These are phyloP conservation scores for Drosophila hydei DNA, from an alignment of 1,140 invertebrate species.

Conservation along the genomic window DNA sequence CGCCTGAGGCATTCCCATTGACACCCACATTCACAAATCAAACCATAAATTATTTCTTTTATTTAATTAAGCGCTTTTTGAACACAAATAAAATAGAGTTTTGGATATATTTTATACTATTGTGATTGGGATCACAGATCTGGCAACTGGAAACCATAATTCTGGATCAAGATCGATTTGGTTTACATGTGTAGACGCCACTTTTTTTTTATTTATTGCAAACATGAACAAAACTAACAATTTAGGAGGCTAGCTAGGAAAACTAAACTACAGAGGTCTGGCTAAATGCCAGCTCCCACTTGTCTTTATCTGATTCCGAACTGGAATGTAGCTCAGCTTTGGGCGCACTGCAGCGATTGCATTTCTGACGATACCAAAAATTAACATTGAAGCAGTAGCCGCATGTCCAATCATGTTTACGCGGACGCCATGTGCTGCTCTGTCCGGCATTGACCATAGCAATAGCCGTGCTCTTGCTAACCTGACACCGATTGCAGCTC, in stretches of 20 bases:
- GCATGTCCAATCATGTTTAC: conserved; percentile 55
- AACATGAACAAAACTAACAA: conserved; percentile 3
- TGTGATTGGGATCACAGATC: background rate
- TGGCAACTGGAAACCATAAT: background rate
- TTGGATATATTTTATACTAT: background rate
- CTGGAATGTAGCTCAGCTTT: conserved; percentile 21
- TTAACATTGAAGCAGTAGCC: conserved; percentile 56
- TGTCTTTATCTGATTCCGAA: conserved; percentile 41
- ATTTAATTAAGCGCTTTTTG: too few relatives aligned
- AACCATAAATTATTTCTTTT: too few relatives aligned
- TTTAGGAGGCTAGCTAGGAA: conserved; percentile 5
- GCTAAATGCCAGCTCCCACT: conserved; percentile 54
- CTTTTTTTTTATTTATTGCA: conserved; percentile 26
- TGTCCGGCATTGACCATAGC: background rate
- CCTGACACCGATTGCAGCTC: conserved; percentile 58
- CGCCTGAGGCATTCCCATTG: conserved; percentile 1
- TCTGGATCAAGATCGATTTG: background rate
- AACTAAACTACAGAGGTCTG: conserved; percentile 27
- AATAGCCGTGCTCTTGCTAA: conserved; percentile 22
- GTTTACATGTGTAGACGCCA: conserved; percentile 30
- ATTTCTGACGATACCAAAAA: conserved; percentile 65
- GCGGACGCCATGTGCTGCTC: conserved; percentile 14
- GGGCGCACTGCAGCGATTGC: conserved; percentile 58
- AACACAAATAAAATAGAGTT: too few relatives aligned
- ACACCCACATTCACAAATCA: background rate